Percentiles rank a stretch among this genome's conserved stretches.
Conservation (phyloP, 2,797 vertebrate genomes). For the Gymnothorax javanicus region DNA sequence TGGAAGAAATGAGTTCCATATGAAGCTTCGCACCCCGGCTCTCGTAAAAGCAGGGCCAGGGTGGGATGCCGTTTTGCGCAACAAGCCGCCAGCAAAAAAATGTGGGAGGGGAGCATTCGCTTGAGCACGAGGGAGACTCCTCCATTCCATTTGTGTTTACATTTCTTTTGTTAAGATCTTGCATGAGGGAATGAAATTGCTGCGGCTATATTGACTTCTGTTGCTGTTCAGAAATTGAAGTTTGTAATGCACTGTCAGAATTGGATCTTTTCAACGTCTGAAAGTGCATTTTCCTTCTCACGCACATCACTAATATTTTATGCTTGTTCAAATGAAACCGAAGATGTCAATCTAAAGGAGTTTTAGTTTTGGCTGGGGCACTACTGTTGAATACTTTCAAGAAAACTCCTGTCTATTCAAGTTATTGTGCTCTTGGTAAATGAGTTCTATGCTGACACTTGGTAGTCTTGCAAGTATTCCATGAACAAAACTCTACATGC, state of each 20-base stretch:
- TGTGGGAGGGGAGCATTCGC: background rate
- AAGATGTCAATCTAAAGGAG: background rate
- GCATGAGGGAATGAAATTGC: background rate
- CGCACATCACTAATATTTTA: background rate
- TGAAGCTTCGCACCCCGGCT: conserved; percentile 36
- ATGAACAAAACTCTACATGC: background rate
- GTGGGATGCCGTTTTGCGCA: background rate
- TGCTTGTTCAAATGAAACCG: background rate
- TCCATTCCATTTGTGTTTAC: background rate
- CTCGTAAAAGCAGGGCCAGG: background rate
- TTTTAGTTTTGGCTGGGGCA: background rate
- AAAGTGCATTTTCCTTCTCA: background rate
- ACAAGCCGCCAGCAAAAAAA: background rate
- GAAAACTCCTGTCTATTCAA: background rate
- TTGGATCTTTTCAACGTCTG: background rate
- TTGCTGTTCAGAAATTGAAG: background rate
- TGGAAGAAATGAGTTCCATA: conserved; percentile 48
- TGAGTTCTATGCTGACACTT: background rate
- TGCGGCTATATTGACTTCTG: background rate
- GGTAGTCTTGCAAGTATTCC: background rate
- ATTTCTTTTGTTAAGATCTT: background rate
- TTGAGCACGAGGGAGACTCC: background rate
- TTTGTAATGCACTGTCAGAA: background rate
- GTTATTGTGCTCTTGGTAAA: background rate
- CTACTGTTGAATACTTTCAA: background rate